A percentile compares a stretch with the other conserved stretches of the same genome.
These are phyloP conservation scores for Leptonema lineaticorne DNA, from an alignment of 1,140 invertebrate species.

Conservation along the genomic window DNA sequence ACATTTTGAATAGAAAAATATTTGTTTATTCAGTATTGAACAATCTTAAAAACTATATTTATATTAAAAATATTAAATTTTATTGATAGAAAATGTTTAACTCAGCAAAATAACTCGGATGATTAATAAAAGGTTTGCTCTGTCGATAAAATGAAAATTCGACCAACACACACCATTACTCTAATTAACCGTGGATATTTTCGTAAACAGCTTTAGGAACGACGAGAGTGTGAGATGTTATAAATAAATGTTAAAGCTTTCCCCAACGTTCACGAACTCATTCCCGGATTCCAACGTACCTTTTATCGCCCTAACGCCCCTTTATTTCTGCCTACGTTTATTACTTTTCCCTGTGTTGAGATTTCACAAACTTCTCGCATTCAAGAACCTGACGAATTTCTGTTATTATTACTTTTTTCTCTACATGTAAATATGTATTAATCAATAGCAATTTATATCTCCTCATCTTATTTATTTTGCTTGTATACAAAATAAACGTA, in stretches of 20 bases:
- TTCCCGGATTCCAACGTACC: neutral
- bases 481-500: no score
- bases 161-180: slow-evolving; percentile 33
- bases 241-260: slow-evolving; percentile 42
- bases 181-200: slow-evolving; percentile 41
- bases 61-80: no score
- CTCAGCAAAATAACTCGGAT: neutral
- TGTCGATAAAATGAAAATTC: neutral
- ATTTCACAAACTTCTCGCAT: no score
- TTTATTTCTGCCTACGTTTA: slow-evolving; percentile 13
- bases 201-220: slow-evolving; percentile 40
- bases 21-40: no score
- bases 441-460: no score
- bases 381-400: no score
- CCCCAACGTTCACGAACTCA: slow-evolving; percentile 33
- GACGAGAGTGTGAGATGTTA: slow-evolving; percentile 31
- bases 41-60: no score
- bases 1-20: no score
- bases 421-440: no score
- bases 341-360: neutral
- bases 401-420: no score
- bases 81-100: no score
- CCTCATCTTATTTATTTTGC: no score
- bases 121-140: neutral
- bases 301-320: neutral